Conservation (phyloP, 2,797 vertebrate genomes). For the Rhinoraja longicauda region DNA sequence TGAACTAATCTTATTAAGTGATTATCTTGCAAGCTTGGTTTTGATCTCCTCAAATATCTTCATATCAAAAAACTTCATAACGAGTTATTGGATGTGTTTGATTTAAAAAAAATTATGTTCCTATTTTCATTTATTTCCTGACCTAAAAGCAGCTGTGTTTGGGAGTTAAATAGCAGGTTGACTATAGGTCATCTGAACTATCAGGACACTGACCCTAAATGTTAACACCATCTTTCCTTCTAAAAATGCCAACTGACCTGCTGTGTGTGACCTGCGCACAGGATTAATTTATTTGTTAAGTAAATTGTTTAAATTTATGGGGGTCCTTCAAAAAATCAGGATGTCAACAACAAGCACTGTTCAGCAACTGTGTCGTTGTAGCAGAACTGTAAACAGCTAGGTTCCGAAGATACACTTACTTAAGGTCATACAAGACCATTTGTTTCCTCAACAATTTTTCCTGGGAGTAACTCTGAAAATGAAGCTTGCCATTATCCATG, state of each 20-base stretch:
- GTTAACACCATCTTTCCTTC: not conserved
- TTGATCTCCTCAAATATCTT: not conserved
- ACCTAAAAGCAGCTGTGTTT: not conserved
- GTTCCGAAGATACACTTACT: conserved; percentile 58
- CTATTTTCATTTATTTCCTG: too few relatives aligned
- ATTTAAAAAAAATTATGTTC: too few relatives aligned
- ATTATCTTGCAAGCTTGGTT: not conserved
- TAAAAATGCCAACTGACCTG: not conserved
- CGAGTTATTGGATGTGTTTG: too few relatives aligned
- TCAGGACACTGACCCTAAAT: not conserved
- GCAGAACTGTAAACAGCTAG: not conserved
- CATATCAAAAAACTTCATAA: not conserved
- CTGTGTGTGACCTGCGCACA: not conserved
- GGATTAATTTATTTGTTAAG: not conserved
- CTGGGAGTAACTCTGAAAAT: conserved; percentile 89
- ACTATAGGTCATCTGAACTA: not conserved
- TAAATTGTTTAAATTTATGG: not conserved
- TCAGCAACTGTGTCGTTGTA: not conserved
- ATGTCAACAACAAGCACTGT: not conserved
- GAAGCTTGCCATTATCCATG: conserved; percentile 84
- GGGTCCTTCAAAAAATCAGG: not conserved
- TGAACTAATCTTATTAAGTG: not conserved
- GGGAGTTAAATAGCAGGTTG: not conserved
- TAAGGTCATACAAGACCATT: conserved; percentile 89
- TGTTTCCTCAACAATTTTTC: conserved; percentile 84